These are phyloP conservation scores for Melieria picta DNA, from an alignment of 2,888 invertebrate species.

Conservation along the genomic window DNA sequence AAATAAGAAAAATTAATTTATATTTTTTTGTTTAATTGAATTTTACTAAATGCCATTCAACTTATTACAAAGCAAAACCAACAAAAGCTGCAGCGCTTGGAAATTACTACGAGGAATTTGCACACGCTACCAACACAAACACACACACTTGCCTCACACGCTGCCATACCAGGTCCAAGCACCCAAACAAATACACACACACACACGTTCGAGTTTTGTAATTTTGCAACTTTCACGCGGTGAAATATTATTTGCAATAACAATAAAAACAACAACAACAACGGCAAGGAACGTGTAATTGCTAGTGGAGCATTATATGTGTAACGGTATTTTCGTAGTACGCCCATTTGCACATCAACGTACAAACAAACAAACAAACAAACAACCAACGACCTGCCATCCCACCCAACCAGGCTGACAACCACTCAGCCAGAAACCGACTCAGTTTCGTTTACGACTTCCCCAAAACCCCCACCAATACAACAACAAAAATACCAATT, in stretches of 20 bases:
- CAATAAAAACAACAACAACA: neutral
- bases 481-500: neutral
- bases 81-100: neutral
- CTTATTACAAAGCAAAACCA: neutral
- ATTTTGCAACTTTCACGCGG: too few species aligned
- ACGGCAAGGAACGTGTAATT: neutral
- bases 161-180: neutral
- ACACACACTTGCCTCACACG: neutral
- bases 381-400: neutral
- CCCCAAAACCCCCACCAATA: neutral
- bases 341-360: neutral
- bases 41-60: neutral
- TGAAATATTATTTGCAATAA: neutral
- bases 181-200: neutral
- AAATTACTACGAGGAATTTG: neutral
- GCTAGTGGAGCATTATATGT: neutral
- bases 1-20: too few species aligned
- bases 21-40: too few species aligned
- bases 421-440: neutral
- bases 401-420: neutral
- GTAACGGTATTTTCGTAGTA: slow-evolving; percentile 20
- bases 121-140: neutral
- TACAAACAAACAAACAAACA: neutral
- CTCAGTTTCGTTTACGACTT: neutral
- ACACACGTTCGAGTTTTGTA: neutral